phyloP scores from a whole-genome alignment of 2,113 vertebrate species.

The Jacana jacana region DNA sequence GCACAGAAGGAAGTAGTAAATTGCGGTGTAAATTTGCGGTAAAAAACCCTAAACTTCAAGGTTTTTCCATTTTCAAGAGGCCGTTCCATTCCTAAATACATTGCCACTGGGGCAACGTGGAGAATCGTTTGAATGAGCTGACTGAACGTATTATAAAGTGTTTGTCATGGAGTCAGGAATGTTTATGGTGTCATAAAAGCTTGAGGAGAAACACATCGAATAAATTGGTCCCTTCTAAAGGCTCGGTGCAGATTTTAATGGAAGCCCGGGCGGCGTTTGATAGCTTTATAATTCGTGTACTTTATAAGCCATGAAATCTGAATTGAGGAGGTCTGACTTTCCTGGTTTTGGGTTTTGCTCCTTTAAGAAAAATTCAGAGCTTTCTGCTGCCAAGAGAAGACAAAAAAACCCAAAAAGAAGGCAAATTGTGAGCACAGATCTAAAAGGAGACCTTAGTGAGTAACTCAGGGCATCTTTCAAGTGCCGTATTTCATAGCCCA shows the following conservation, averaged over 20 bases:
- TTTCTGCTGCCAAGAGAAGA: not conserved
- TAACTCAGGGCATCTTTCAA: not conserved
- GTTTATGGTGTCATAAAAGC: conserved; percentile 48
- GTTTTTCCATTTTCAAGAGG: not conserved
- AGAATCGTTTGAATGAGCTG: not conserved
- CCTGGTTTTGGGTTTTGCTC: not conserved
- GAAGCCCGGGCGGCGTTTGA: not conserved
- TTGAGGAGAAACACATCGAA: conserved; percentile 40
- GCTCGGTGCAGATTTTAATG: not conserved
- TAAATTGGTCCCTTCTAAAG: conserved; percentile 22
- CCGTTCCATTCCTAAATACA: not conserved
- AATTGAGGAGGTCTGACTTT: not conserved
- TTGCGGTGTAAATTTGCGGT: no score
- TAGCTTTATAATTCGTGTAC: conserved; percentile 25
- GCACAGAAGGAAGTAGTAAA: not conserved
- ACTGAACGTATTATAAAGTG: conserved; percentile 22
- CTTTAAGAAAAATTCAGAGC: not conserved
- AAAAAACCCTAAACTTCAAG: not conserved
- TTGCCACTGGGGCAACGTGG: not conserved
- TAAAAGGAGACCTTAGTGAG: not conserved
- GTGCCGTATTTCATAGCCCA: accelerated
- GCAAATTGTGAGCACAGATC: not conserved
- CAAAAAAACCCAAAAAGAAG: not conserved
- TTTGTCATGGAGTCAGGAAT: conserved; percentile 35
- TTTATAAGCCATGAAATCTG: conserved; percentile 13